Conservation (phyloP, 2,113 vertebrate genomes). For the Anhinga anhinga region DNA sequence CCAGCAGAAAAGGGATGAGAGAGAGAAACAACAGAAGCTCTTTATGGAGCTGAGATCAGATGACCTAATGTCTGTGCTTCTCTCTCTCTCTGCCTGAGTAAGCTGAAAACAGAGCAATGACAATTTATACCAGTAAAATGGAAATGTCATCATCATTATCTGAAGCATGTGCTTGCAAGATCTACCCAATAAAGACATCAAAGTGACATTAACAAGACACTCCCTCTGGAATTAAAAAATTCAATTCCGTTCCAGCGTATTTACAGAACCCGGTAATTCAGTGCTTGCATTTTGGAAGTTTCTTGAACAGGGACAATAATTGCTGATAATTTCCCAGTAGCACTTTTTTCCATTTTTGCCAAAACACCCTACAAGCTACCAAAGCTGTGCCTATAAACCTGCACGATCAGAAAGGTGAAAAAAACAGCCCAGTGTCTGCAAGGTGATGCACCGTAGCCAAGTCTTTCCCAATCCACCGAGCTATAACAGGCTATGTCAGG, state of each 20-base stretch:
- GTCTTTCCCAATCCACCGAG: background rate
- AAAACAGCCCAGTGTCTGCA: background rate
- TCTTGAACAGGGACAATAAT: background rate
- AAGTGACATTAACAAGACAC: background rate
- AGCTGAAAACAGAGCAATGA: background rate
- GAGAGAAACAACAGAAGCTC: background rate
- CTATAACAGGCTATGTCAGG: background rate
- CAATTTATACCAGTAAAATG: background rate
- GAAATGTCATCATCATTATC: background rate
- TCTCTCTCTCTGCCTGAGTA: background rate
- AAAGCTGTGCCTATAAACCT: background rate
- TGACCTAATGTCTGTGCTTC: background rate
- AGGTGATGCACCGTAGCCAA: background rate
- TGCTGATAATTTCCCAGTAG: background rate
- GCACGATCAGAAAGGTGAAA: background rate
- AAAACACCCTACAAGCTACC: background rate
- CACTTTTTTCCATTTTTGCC: background rate
- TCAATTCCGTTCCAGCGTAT: rapidly evolving
- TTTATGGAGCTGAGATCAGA: background rate
- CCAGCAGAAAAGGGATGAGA: background rate
- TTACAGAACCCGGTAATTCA: background rate
- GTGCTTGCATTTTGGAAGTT: background rate
- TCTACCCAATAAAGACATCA: background rate
- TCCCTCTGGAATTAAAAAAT: background rate
- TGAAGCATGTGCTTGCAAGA: background rate